Conservation (phyloP, 2,797 vertebrate genomes). For the Tragelaphus oryx region DNA sequence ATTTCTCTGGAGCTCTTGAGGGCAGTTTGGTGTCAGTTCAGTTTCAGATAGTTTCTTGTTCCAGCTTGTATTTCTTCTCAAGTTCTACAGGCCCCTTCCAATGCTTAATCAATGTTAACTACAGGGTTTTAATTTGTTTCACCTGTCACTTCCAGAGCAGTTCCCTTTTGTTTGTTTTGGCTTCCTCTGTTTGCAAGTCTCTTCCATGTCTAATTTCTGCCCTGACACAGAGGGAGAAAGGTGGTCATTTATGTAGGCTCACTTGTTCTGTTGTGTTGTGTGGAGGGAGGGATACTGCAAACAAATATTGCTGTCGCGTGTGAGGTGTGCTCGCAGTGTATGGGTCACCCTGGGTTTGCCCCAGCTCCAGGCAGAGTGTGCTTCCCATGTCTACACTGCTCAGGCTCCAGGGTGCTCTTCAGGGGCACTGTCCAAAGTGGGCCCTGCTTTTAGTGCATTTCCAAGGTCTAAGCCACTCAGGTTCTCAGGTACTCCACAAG, state of each 20-base stretch:
- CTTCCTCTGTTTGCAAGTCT: neutral
- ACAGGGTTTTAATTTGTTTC: neutral
- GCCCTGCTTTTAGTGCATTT: neutral
- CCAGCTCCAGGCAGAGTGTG: neutral
- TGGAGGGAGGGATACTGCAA: neutral
- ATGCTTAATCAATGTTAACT: neutral
- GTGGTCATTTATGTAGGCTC: neutral
- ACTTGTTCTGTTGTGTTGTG: neutral
- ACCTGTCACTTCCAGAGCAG: neutral
- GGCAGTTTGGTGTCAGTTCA: neutral
- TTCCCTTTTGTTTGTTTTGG: neutral
- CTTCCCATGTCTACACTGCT: neutral
- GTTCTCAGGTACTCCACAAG: neutral
- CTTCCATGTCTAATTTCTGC: neutral
- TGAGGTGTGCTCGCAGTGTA: fast-evolving
- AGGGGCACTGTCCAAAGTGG: neutral
- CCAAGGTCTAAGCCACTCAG: neutral
- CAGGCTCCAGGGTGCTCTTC: neutral
- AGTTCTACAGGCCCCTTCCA: neutral
- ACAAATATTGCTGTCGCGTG: neutral
- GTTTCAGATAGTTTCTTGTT: neutral
- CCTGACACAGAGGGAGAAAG: neutral
- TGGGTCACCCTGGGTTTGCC: neutral
- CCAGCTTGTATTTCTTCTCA: neutral
- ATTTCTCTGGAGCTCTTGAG: neutral